Evolutionary conservation across 2,113 vertebrate species (phyloP).

Genomic region (Stegastes partitus): DNA sequence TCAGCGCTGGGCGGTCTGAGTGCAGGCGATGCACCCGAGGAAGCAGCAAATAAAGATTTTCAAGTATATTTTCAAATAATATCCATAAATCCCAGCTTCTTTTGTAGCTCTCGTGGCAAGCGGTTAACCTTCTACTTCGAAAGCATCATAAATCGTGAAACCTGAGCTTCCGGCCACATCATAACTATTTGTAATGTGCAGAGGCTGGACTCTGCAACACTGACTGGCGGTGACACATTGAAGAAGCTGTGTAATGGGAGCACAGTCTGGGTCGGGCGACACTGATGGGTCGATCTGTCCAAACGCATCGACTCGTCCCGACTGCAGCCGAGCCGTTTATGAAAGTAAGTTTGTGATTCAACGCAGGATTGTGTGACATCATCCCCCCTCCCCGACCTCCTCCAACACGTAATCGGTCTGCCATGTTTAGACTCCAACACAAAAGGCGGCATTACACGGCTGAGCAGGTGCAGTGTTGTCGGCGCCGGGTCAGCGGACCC

Average conservation of each 20-base stretch:
- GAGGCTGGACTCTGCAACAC: background rate
- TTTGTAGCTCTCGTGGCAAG: background rate
- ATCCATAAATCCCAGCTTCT: background rate
- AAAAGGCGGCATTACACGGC: conserved; percentile 58
- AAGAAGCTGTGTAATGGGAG: conserved; percentile 26
- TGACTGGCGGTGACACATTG: conserved; percentile 11
- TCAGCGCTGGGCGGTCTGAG: background rate
- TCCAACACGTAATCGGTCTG: background rate
- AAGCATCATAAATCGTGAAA: background rate
- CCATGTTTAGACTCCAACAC: conserved; percentile 37
- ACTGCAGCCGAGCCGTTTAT: conserved; percentile 23
- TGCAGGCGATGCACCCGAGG: background rate
- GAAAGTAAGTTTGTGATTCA: conserved; percentile 37
- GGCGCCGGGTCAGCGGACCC: conserved; percentile 28
- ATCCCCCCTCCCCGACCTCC: background rate
- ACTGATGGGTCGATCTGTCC: conserved; percentile 35
- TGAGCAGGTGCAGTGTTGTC: conserved; percentile 26
- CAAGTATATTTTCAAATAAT: background rate
- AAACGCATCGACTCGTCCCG: conserved; percentile 15
- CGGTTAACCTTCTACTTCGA: background rate
- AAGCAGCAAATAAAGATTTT: background rate
- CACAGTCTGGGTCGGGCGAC: conserved; percentile 14
- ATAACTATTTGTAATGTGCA: background rate
- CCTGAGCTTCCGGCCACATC: background rate
- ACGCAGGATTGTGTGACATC: conserved; percentile 26